These are phyloP conservation scores for Myrmophylax atrothorax DNA, from an alignment of 2,113 vertebrate genomes.

Conservation along the genomic window DNA sequence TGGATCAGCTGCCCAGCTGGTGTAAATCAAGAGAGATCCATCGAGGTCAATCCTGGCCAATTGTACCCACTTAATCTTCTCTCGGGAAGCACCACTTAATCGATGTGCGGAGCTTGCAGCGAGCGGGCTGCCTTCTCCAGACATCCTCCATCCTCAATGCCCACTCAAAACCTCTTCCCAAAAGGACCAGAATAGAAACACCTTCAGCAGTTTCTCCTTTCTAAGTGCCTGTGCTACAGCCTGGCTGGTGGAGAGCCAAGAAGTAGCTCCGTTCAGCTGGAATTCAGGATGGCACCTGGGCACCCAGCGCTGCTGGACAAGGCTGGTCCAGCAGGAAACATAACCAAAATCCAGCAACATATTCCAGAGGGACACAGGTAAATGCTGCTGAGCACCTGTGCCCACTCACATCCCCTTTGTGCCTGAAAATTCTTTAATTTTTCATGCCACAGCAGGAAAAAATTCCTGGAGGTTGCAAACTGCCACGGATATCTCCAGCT, in stretches of 20 bases:
- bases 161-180: not conserved
- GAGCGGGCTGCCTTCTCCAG: not conserved
- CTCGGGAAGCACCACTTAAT: not conserved
- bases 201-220: not conserved
- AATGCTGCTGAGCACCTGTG: not conserved
- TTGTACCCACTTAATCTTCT: constrained; percentile 9
- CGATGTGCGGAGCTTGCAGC: not conserved
- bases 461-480: not conserved
- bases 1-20: not conserved
- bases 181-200: not conserved
- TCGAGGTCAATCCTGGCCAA: constrained; percentile 27
- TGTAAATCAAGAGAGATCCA: not conserved
- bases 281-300: not conserved
- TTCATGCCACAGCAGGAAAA: not conserved
- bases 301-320: not conserved
- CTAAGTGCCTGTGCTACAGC: not conserved
- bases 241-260: not conserved
- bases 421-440: not conserved
- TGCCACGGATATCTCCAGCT: not conserved
- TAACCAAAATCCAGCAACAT: not conserved
- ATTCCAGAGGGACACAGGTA: too few species aligned
- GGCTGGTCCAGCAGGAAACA: not conserved
- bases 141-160: not conserved
- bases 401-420: too few species aligned
- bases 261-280: not conserved